Percentiles rank a stretch among this genome's conserved stretches.
Evolutionary conservation across 2,888 invertebrate genomes (phyloP).

Genomic region (Seira musarum): DNA sequence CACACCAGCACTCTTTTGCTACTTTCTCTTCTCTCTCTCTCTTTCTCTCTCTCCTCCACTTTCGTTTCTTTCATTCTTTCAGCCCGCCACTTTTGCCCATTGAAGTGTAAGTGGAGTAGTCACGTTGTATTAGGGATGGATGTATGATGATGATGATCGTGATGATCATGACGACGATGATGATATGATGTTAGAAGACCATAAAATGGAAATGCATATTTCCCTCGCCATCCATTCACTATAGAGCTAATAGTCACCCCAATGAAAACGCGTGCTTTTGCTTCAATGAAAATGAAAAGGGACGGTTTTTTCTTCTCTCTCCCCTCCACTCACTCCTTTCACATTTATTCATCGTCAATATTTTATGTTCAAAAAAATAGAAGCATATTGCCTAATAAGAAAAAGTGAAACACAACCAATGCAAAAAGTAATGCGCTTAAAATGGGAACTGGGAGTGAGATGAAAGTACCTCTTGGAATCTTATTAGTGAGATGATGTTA

Average conservation of each 20-base stretch:
- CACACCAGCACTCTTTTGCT: background rate
- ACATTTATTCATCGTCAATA: slow-evolving; percentile 31
- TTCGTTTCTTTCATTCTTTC: slow-evolving; percentile 10
- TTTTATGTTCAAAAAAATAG: slow-evolving; percentile 44
- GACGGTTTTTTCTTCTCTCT: background rate
- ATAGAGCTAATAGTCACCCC: no score
- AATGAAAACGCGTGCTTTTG: background rate
- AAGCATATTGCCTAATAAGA: slow-evolving; percentile 52
- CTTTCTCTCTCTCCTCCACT: background rate
- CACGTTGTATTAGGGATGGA: slow-evolving; percentile 10
- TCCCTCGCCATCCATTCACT: no score
- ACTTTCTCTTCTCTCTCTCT: no score
- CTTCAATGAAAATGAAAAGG: background rate
- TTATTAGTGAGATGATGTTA: background rate
- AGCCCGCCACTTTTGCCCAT: background rate
- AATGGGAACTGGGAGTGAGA: background rate
- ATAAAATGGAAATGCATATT: background rate
- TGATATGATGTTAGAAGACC: background rate
- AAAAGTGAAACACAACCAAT: background rate
- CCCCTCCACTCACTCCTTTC: background rate
- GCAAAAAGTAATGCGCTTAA: no score
- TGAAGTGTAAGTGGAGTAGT: slow-evolving; percentile 27
- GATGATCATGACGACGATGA: no score
- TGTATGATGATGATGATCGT: slow-evolving; percentile 16
- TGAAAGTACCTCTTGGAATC: slow-evolving; percentile 35